These are phyloP conservation scores for Ursus arctos DNA, from an alignment of 2,113 vertebrate genomes.

Conservation along the genomic window DNA sequence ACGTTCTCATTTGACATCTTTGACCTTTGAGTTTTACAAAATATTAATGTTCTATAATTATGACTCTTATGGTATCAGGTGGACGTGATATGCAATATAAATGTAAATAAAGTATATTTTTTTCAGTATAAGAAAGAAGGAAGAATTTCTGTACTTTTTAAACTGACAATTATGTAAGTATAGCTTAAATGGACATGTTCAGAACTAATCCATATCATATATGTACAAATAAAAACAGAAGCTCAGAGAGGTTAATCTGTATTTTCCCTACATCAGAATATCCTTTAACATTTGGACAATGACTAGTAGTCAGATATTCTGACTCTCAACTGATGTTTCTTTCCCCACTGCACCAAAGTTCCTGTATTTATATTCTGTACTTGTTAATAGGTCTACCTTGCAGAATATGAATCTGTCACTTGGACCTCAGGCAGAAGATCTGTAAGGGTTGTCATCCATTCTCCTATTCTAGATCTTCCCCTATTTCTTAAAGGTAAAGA, in stretches of 20 bases:
- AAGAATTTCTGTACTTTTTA: neutral
- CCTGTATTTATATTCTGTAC: neutral
- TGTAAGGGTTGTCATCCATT: rapidly evolving
- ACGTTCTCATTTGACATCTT: neutral
- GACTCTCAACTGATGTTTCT: neutral
- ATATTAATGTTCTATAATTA: neutral
- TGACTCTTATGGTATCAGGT: neutral
- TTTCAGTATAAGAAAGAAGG: neutral
- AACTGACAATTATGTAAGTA: conserved; percentile 6
- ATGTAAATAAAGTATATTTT: neutral
- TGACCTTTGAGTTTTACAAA: conserved; percentile 39
- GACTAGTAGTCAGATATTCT: neutral
- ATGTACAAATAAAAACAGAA: neutral
- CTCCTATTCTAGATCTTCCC: neutral
- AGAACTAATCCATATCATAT: conserved; percentile 28
- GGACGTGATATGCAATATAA: neutral
- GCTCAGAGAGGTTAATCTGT: neutral
- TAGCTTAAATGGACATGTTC: neutral
- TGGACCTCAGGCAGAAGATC: neutral
- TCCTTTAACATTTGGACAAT: neutral
- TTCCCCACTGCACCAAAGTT: neutral
- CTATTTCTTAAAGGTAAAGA: neutral
- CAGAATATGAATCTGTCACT: neutral
- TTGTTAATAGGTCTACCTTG: neutral
- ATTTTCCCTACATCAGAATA: conserved; percentile 23